Evolutionary conservation across 1,140 invertebrate species (phyloP).

Genomic region (Drosophila ambigua): DNA sequence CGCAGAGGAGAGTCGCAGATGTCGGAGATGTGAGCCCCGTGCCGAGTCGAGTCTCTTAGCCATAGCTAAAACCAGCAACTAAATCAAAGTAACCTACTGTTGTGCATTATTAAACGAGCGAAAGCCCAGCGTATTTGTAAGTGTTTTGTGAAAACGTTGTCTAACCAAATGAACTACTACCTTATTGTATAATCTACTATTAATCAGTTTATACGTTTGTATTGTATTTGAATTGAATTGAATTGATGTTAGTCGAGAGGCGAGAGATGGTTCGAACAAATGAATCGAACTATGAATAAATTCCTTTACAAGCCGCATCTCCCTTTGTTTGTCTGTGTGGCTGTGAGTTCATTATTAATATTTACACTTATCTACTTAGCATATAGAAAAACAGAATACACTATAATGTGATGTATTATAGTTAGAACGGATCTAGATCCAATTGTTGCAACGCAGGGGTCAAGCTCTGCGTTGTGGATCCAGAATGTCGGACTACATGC

Average conservation of each 20-base stretch:
- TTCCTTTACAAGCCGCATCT: slow-evolving; percentile 62
- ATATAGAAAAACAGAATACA: no score
- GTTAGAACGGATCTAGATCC: slow-evolving; percentile 5
- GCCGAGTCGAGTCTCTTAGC: slow-evolving; percentile 61
- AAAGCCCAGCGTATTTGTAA: slow-evolving; percentile 47
- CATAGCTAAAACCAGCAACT: slow-evolving; percentile 64
- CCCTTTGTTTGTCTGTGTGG: slow-evolving; percentile 49
- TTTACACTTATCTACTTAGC: background rate
- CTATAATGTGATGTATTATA: background rate
- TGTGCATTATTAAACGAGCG: slow-evolving; percentile 51
- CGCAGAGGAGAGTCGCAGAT: slow-evolving; percentile 17
- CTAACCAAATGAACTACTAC: slow-evolving; percentile 75
- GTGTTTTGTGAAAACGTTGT: slow-evolving; percentile 77
- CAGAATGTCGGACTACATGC: no score
- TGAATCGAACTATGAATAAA: slow-evolving; percentile 34
- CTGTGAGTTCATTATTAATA: slow-evolving; percentile 42
- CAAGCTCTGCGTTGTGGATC: no score
- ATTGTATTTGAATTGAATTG: slow-evolving; percentile 49
- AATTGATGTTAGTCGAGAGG: slow-evolving; percentile 18
- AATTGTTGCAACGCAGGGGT: no score
- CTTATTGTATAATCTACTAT: slow-evolving; percentile 28
- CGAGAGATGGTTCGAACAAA: slow-evolving; percentile 29
- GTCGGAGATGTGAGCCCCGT: no score
- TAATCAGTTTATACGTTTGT: slow-evolving; percentile 76
- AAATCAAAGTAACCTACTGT: slow-evolving; percentile 60